Evolutionary conservation across 1,140 invertebrate genomes (phyloP).

Genomic region (Drosophila bifasciata): DNA sequence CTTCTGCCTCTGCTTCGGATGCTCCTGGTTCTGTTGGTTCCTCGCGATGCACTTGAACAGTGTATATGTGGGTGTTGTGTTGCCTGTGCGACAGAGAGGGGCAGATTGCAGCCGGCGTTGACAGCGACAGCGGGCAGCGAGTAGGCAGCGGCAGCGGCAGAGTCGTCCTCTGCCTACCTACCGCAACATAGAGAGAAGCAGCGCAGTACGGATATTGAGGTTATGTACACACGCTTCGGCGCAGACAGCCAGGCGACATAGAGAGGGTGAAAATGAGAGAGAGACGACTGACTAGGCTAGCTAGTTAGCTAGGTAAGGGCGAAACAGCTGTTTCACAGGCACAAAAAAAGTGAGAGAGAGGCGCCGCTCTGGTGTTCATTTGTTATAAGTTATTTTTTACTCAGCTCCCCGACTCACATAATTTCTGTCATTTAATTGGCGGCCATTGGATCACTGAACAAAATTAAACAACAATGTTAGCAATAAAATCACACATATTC

Average conservation of each 20-base stretch:
- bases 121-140: slow-evolving; percentile 18
- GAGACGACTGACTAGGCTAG: slow-evolving; percentile 7
- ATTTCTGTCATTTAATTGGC: background rate
- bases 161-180: slow-evolving; percentile 54
- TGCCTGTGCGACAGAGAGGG: background rate
- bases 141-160: slow-evolving; percentile 28
- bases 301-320: too few relatives aligned
- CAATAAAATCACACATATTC: slow-evolving; percentile 1
- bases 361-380: slow-evolving; percentile 28
- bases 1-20: slow-evolving; percentile 28
- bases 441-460: slow-evolving; percentile 7
- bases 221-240: slow-evolving; percentile 76
- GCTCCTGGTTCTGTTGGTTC: slow-evolving; percentile 20
- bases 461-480: slow-evolving; percentile 16
- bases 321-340: slow-evolving; percentile 31
- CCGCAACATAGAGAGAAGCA: slow-evolving; percentile 64
- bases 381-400: slow-evolving; percentile 17
- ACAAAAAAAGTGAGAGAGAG: slow-evolving; percentile 12
- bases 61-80: background rate
- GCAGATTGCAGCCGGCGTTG: slow-evolving; percentile 14
- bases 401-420: too few relatives aligned
- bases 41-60: slow-evolving; percentile 53
- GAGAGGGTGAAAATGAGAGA: slow-evolving; percentile 17
- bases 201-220: slow-evolving; percentile 53
- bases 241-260: slow-evolving; percentile 26